Conservation (phyloP, 2,113 vertebrate genomes). For the Himantopus leucocephalus region DNA sequence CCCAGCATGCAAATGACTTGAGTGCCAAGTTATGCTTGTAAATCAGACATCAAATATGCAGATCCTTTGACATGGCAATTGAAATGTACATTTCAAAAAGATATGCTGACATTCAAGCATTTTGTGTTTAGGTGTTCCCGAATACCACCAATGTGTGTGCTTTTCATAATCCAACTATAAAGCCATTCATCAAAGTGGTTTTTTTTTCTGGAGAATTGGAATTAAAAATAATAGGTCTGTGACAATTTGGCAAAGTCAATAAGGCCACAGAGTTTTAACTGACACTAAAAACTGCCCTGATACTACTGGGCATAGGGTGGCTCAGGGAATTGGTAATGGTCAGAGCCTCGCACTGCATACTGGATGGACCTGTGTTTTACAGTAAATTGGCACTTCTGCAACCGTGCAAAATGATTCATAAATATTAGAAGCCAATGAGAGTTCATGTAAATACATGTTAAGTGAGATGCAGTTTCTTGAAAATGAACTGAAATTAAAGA, state of each 20-base stretch:
- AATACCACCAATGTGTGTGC: neutral
- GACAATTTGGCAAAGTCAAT: neutral
- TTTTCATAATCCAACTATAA: neutral
- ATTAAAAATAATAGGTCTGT: neutral
- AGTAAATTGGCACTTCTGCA: neutral
- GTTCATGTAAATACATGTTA: constrained; percentile 22
- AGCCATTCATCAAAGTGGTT: neutral
- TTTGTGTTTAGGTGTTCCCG: neutral
- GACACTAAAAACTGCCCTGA: neutral
- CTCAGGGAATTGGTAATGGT: neutral
- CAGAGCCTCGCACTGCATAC: neutral
- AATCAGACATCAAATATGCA: constrained; percentile 30
- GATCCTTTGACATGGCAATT: neutral
- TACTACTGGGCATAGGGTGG: neutral
- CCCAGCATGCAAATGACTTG: neutral
- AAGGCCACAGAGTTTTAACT: neutral
- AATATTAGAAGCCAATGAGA: neutral
- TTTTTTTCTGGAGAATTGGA: neutral
- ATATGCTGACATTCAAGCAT: neutral
- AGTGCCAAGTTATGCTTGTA: constrained; percentile 14
- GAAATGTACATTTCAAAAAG: neutral
- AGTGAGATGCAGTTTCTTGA: neutral
- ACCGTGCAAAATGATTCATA: neutral
- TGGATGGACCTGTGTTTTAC: neutral
- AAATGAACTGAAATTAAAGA: constrained; percentile 33